A percentile compares a stretch with the other conserved stretches of the same genome.
phyloP scores from a whole-genome alignment of 2,797 vertebrate species.

The Hybognathus amarus region DNA sequence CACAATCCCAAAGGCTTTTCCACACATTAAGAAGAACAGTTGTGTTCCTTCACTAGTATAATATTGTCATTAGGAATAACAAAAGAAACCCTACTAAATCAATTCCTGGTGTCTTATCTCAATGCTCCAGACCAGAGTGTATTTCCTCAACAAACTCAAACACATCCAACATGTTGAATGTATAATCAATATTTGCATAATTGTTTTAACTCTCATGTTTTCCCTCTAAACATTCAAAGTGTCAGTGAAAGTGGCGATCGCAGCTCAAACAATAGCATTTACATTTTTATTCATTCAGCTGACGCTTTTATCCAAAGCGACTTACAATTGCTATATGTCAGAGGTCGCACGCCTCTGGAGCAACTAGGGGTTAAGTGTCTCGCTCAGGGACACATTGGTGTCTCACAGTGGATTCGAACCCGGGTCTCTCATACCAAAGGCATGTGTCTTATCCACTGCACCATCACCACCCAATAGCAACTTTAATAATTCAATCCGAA shows the following conservation, averaged over 20 bases:
- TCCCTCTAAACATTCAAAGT: neutral
- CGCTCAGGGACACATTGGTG: no score
- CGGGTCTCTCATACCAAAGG: no score
- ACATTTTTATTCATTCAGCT: no score
- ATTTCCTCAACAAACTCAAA: neutral
- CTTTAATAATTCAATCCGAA: neutral
- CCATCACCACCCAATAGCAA: no score
- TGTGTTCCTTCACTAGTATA: neutral
- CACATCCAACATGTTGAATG: neutral
- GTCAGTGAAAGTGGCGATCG: neutral
- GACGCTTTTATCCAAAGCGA: no score
- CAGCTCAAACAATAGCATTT: neutral
- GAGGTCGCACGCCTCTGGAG: no score
- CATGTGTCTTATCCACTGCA: no score
- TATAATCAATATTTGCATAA: conserved; percentile 11
- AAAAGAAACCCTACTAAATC: neutral
- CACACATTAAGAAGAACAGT: neutral
- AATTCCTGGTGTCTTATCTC: neutral
- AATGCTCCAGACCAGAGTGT: neutral
- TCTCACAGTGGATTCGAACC: no score
- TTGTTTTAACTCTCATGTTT: neutral
- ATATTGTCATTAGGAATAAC: neutral
- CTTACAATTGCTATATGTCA: no score
- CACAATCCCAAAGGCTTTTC: neutral
- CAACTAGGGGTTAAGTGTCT: no score